Percentiles rank a stretch among this genome's conserved stretches.
Conservation (phyloP, 2,888 invertebrate genomes). For the Synanthedon vespiformis region DNA sequence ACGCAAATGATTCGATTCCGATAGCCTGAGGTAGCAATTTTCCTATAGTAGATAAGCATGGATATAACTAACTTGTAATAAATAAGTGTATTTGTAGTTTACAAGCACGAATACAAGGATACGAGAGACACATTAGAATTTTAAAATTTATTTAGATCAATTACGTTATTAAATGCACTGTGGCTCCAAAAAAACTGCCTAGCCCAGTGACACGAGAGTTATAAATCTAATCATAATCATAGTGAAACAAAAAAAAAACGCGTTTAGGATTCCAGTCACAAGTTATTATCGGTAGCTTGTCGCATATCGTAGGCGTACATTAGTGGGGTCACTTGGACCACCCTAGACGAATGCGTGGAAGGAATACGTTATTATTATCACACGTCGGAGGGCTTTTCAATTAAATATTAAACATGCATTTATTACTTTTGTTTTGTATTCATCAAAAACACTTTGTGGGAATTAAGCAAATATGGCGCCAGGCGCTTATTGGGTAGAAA, state of each 20-base stretch:
- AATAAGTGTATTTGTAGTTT: too few species aligned
- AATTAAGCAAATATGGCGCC: too few species aligned
- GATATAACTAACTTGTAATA: too few species aligned
- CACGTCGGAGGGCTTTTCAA: background rate
- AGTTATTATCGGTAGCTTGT: slow-evolving; percentile 35
- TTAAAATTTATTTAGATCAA: too few species aligned
- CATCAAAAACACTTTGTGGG: too few species aligned
- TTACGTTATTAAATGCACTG: too few species aligned
- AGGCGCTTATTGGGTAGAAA: too few species aligned
- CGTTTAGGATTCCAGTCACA: slow-evolving; percentile 45
- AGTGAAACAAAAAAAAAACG: slow-evolving; percentile 8
- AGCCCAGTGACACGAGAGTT: too few species aligned
- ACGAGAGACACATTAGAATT: too few species aligned
- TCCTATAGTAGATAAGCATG: slow-evolving; percentile 22
- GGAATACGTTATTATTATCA: slow-evolving; percentile 18
- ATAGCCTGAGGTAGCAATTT: slow-evolving; percentile 56
- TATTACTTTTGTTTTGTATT: too few species aligned
- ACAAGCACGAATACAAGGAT: too few species aligned
- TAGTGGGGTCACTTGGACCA: slow-evolving; percentile 28
- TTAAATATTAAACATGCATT: background rate
- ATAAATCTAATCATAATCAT: slow-evolving; percentile 1
- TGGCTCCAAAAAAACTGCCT: too few species aligned
- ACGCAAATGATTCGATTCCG: slow-evolving; percentile 32
- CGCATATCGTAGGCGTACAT: slow-evolving; percentile 26
- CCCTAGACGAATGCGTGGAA: slow-evolving; percentile 34